phyloP scores from a whole-genome alignment of 2,888 invertebrate genomes.

The Calameuta idolon region DNA sequence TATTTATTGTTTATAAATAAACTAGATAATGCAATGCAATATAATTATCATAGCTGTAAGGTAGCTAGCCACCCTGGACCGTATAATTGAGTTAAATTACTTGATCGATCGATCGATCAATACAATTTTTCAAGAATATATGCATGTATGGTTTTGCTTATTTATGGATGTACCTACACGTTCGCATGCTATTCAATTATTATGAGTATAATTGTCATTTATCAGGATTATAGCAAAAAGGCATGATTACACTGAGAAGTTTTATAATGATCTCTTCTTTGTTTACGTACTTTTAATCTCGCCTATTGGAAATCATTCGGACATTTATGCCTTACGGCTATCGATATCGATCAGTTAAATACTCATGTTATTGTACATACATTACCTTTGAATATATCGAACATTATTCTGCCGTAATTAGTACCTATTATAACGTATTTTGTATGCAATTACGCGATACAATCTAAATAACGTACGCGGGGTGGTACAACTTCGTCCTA shows the following conservation, averaged over 20 bases:
- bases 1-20: constrained; percentile 33
- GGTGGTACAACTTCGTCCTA: background rate
- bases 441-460: background rate
- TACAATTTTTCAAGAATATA: constrained; percentile 25
- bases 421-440: constrained; percentile 29
- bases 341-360: constrained; percentile 39
- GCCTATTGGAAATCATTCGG: background rate
- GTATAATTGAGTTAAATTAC: background rate
- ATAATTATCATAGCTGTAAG: background rate
- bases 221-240: constrained; percentile 30
- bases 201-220: constrained; percentile 36
- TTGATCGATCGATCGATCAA: constrained; percentile 5
- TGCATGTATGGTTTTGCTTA: constrained; percentile 18
- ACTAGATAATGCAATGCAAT: constrained; percentile 30
- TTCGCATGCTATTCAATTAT: constrained; percentile 28
- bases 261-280: constrained; percentile 21
- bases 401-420: constrained; percentile 48
- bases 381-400: constrained; percentile 51
- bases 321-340: constrained; percentile 6
- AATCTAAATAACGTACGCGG: background rate
- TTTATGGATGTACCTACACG: constrained; percentile 22
- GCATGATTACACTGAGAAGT: constrained; percentile 38
- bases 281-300: background rate
- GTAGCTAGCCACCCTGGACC: background rate
- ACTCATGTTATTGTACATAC: constrained; percentile 26